Evolutionary conservation across 2,888 invertebrate species (phyloP).

Genomic region (Acrobasis suavella): DNA sequence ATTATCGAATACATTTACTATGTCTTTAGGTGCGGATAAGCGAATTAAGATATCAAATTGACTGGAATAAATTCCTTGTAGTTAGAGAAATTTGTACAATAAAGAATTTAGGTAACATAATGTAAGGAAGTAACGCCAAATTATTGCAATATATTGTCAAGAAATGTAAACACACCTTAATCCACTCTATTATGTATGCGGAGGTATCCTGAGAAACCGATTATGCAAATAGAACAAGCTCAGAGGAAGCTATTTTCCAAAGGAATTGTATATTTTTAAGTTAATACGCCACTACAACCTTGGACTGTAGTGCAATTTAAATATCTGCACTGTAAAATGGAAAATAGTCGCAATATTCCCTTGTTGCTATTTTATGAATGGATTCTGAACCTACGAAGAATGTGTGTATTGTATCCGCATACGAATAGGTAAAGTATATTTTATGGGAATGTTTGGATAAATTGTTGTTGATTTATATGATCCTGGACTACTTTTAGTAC

Average conservation of each 20-base stretch:
- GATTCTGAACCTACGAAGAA: not conserved
- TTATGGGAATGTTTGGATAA: too few species aligned
- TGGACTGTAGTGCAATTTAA: slow-evolving; percentile 22
- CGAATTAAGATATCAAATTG: too few species aligned
- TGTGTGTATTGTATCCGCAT: not conserved
- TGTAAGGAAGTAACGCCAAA: not conserved
- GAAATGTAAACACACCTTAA: slow-evolving; percentile 1
- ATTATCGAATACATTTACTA: too few species aligned
- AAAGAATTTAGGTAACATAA: too few species aligned
- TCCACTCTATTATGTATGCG: slow-evolving; percentile 29
- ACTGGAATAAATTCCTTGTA: too few species aligned
- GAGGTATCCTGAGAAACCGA: slow-evolving; percentile 28
- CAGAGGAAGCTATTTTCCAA: slow-evolving; percentile 28
- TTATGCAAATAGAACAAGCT: slow-evolving; percentile 32
- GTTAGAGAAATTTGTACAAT: too few species aligned
- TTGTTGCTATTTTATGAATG: slow-evolving; percentile 17
- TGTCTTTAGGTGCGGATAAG: too few species aligned
- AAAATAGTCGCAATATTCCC: slow-evolving; percentile 20
- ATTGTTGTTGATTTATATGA: too few species aligned
- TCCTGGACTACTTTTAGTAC: too few species aligned
- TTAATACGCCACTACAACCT: slow-evolving; percentile 21
- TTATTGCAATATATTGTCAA: not conserved
- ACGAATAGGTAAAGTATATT: too few species aligned
- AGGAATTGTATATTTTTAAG: slow-evolving; percentile 27
- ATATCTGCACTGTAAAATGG: slow-evolving; percentile 17